Conservation (phyloP, 1,140 invertebrate genomes). For the Tetramorium simillimum region DNA sequence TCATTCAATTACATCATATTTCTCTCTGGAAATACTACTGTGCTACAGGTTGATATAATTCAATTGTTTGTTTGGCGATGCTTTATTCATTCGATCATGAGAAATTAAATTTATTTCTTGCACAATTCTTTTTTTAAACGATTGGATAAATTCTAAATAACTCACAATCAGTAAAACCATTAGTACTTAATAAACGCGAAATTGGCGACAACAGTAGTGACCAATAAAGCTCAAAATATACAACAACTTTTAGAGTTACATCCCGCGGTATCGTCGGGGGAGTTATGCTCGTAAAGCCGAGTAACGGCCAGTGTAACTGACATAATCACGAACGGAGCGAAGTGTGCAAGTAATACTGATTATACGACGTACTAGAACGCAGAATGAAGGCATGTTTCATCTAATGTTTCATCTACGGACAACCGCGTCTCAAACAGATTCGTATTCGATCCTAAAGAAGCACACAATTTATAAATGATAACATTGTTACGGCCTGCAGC, state of each 20-base stretch:
- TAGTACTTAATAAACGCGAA: not conserved
- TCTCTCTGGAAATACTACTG: not conserved
- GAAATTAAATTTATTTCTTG: not conserved
- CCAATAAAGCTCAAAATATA: not conserved
- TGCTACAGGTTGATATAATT: not conserved
- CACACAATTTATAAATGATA: slow-evolving; percentile 1
- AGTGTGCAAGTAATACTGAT: slow-evolving; percentile 44
- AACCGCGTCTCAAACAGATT: not conserved
- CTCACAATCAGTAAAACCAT: not conserved
- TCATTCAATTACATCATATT: slow-evolving; percentile 11
- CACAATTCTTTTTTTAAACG: not conserved
- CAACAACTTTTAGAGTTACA: slow-evolving; percentile 25
- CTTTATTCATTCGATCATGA: not conserved
- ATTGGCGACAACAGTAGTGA: not conserved
- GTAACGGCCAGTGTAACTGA: slow-evolving; percentile 49
- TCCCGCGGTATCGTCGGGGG: not conserved
- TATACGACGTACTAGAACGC: slow-evolving; percentile 23
- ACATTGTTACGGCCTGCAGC: not conserved
- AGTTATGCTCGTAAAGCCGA: slow-evolving; percentile 44
- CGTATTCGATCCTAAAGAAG: not conserved
- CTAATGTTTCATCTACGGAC: not conserved
- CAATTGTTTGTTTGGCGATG: not conserved
- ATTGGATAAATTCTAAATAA: slow-evolving; percentile 1
- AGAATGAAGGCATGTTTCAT: not conserved
- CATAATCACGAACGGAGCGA: slow-evolving; percentile 51